Evolutionary conservation across 2,797 vertebrate species (phyloP).

Genomic region (Choloepus didactylus): DNA sequence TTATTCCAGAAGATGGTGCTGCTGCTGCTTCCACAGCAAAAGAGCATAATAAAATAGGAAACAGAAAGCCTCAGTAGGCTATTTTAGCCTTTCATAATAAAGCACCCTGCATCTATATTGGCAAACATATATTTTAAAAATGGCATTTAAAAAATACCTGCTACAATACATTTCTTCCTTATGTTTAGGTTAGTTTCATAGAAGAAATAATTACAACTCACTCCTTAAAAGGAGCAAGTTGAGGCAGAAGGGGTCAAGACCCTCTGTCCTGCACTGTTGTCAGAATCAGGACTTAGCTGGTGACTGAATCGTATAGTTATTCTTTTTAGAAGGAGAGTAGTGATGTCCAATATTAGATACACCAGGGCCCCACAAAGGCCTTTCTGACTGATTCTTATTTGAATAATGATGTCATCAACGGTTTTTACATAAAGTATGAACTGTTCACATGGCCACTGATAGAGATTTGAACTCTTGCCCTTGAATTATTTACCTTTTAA

Average conservation of each 20-base stretch:
- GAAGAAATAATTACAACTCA: constrained; percentile 52
- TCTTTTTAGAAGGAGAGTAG: not conserved
- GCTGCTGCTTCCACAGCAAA: constrained; percentile 54
- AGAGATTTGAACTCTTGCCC: constrained; percentile 43
- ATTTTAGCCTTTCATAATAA: constrained; percentile 75
- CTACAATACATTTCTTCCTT: constrained; percentile 49
- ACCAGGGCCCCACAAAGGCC: not conserved
- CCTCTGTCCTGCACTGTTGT: constrained; percentile 1
- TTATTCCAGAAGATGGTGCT: constrained; percentile 65
- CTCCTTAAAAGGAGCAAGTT: constrained; percentile 60
- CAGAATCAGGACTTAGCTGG: not conserved
- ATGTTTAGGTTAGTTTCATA: constrained; percentile 64
- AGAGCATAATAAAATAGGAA: not conserved
- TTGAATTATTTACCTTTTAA: constrained; percentile 50
- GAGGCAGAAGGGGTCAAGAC: constrained; percentile 18
- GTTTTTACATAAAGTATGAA: not conserved
- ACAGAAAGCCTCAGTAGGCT: constrained; percentile 30
- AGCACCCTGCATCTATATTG: constrained; percentile 63
- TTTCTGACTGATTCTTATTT: constrained; percentile 37
- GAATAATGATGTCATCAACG: constrained; percentile 14
- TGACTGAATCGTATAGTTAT: not conserved
- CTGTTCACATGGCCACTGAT: not conserved
- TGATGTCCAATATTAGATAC: not conserved
- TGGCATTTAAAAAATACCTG: constrained; percentile 76
- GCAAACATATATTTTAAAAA: constrained; percentile 67